These are phyloP conservation scores for Oxyruncus cristatus DNA, from an alignment of 2,113 vertebrate species.

Conservation along the genomic window DNA sequence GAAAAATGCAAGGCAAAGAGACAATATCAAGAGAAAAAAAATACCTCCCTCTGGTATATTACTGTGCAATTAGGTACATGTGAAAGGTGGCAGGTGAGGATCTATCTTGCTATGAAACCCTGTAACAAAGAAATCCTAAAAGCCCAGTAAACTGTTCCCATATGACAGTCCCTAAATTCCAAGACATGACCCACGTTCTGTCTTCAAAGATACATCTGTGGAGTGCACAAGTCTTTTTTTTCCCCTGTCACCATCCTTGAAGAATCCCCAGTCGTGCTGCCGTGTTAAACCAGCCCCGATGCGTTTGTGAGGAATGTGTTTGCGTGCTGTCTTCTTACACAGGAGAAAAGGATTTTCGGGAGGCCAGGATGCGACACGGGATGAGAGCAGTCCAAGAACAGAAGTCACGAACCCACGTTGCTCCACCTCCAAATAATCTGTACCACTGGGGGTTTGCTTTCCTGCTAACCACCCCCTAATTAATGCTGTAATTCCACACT, in stretches of 20 bases:
- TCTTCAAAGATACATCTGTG: background rate
- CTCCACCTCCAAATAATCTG: background rate
- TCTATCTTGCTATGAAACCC: background rate
- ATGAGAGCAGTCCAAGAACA: background rate
- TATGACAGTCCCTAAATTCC: background rate
- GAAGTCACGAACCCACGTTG: background rate
- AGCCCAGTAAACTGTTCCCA: background rate
- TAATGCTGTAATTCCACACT: background rate
- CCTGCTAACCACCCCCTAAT: background rate
- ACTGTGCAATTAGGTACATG: background rate
- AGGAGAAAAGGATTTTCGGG: background rate
- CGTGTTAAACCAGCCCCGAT: background rate
- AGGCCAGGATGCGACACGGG: background rate
- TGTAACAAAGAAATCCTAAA: background rate
- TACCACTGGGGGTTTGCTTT: background rate
- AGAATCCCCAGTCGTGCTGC: background rate
- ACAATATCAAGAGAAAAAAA: background rate
- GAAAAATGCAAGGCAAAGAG: background rate
- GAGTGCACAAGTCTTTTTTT: background rate
- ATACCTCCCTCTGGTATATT: background rate
- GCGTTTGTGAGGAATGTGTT: background rate
- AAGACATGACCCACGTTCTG: background rate
- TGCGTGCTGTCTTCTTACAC: rapidly evolving
- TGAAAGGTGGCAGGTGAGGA: background rate
- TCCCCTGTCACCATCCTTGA: background rate